Evolutionary conservation across 2,888 invertebrate genomes (phyloP), one percentile per base, ranked within the genome.

Genomic region (Campaea margaritaria): DNA sequence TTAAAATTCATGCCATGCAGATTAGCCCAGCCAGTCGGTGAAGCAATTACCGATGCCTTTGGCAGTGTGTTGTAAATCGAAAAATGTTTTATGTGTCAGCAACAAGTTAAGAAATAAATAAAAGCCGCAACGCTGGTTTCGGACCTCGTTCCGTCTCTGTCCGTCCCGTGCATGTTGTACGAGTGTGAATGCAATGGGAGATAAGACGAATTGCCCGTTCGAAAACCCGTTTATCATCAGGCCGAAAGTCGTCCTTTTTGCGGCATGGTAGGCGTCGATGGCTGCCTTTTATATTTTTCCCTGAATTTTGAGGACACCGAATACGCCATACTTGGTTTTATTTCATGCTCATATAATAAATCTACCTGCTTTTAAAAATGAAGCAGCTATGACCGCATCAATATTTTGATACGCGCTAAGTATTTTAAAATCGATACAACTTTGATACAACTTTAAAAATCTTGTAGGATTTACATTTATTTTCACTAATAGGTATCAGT

Each of bases 21-120:
- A 87, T 86, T 83, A 85, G 79, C 83, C 47, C 60, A 55, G 51
- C 21, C 79, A 82, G 75, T 78, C 77, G 78, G 75, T 76, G 74
- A 79, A 71, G 81, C 83, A 82, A 85, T 86, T 83, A 85, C 79
- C 75, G 69, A 78, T 77, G 76, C 76, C 76, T 81, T 80, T 71
- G 74, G 65, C 70, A 73, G 75, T 67, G 67, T 66, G 70, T 72
- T 72, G 77, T 85, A 86, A 86, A 86, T 86, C 81, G 79, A 86
- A 87, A 86, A 85, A 84, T 87, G 78, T 72, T 88, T 89, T 87
- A 86, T 87, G 82, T 83, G 80, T 74, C 75, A 74, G 81, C 77
- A 82, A 83, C 86, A 87, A 89, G 90, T 89, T 89, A 89, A 91
- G 89, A 91, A 89, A 91, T 90, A 90, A 88, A 89, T 89, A 88